These are phyloP conservation scores for Marisa cornuarietis DNA, from an alignment of 1,140 invertebrate species.

Conservation along the genomic window DNA sequence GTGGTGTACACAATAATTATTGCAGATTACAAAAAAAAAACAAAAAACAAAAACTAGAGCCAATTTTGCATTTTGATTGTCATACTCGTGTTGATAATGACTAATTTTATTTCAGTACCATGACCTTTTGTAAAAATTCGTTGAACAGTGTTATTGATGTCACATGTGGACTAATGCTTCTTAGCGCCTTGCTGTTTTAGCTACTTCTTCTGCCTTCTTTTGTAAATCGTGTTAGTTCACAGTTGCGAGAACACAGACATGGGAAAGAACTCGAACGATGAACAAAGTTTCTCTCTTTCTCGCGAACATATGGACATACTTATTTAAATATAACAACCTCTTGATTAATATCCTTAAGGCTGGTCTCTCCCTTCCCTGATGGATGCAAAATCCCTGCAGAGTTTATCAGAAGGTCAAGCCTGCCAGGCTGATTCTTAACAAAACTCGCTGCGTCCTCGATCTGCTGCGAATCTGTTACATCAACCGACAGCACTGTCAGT, in stretches of 20 bases:
- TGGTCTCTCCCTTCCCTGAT: constrained; percentile 59
- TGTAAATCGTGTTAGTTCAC: no score
- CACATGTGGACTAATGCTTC: no score
- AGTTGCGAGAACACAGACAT: neutral
- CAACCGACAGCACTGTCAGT: constrained; percentile 47
- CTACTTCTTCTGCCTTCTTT: no score
- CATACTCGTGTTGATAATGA: no score
- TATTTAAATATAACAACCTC: constrained; percentile 39
- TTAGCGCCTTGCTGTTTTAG: no score
- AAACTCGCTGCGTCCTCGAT: constrained; percentile 36
- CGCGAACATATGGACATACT: neutral
- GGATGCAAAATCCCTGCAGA: constrained; percentile 60
- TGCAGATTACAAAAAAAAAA: neutral
- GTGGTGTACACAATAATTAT: no score
- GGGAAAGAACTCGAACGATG: no score
- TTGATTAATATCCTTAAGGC: constrained; percentile 53
- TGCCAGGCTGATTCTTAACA: constrained; percentile 38
- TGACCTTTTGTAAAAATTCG: no score
- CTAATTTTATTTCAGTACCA: no score
- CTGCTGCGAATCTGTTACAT: constrained; percentile 52
- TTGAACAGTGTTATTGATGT: no score
- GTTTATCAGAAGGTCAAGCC: constrained; percentile 59
- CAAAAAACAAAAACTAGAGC: neutral
- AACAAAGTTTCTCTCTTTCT: neutral
- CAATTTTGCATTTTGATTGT: no score